These are phyloP conservation scores for Pimephales promelas DNA, from an alignment of 2,113 vertebrate species.

Conservation along the genomic window DNA sequence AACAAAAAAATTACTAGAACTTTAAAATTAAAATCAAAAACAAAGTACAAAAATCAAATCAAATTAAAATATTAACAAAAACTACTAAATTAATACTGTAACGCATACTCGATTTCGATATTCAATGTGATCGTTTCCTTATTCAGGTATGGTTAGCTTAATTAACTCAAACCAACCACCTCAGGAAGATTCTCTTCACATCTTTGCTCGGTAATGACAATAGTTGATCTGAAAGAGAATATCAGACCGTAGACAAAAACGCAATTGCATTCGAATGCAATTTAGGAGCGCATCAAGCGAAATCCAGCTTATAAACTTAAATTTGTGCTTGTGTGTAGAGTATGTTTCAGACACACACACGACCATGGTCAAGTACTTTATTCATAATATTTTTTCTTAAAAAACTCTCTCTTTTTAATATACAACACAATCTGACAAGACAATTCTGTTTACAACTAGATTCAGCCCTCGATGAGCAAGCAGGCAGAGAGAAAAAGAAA, in stretches of 20 bases:
- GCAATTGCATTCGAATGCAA: not conserved
- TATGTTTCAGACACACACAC: not conserved
- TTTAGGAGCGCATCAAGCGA: too few relatives aligned
- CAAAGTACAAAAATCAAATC: not conserved
- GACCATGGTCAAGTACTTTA: slow-evolving; percentile 78
- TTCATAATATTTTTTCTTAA: slow-evolving; percentile 79
- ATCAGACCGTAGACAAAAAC: not conserved
- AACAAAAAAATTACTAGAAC: not conserved
- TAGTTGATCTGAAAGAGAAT: not conserved
- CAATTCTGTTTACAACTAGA: slow-evolving; percentile 77
- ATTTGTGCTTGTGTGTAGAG: not conserved
- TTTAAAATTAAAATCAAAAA: not conserved
- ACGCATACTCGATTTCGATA: not conserved
- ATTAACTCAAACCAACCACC: not conserved
- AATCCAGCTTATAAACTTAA: not conserved
- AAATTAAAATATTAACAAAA: not conserved
- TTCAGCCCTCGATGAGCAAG: slow-evolving; percentile 75
- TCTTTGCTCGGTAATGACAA: not conserved
- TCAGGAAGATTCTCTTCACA: not conserved
- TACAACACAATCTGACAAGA: slow-evolving; percentile 82
- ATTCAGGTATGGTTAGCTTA: not conserved
- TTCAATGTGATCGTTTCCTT: not conserved
- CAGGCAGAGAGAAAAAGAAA: slow-evolving; percentile 66
- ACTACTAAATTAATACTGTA: not conserved
- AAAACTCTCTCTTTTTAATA: slow-evolving; percentile 77